phyloP scores from a whole-genome alignment of 1,140 invertebrate genomes.

The Coptotermes formosanus region DNA sequence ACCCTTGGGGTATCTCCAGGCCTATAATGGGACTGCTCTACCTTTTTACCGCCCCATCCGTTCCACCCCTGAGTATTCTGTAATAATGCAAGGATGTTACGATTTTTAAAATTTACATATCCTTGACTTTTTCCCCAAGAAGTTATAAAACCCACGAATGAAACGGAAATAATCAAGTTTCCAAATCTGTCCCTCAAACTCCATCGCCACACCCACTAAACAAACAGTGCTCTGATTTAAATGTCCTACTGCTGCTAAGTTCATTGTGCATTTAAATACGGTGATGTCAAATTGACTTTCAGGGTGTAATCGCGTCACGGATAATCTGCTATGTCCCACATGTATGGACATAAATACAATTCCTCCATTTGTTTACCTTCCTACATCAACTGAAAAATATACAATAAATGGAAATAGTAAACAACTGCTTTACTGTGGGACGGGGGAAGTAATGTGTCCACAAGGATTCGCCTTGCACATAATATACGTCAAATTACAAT shows the following conservation, averaged over 20 bases:
- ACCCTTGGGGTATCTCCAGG: no score
- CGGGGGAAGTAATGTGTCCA: no score
- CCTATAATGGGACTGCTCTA: no score
- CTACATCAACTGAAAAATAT: no score
- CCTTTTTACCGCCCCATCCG: neutral
- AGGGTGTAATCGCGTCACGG: neutral
- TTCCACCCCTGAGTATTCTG: neutral
- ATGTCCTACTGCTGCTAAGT: neutral
- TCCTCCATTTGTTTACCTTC: neutral
- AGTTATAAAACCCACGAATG: neutral
- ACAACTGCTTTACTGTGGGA: no score
- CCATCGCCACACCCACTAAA: neutral
- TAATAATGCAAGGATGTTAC: neutral
- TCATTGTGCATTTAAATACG: neutral
- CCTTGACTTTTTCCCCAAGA: neutral
- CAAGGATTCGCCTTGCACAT: no score
- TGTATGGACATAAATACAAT: neutral
- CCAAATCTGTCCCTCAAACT: neutral
- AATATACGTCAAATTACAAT: no score
- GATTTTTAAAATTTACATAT: neutral
- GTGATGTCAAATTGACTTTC: slow-evolving; percentile 10
- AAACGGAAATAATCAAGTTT: neutral
- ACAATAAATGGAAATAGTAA: no score
- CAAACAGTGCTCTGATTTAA: neutral
- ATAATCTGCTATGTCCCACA: neutral